Conservation (phyloP, 2,888 invertebrate genomes). For the Athrips mouffetella region DNA sequence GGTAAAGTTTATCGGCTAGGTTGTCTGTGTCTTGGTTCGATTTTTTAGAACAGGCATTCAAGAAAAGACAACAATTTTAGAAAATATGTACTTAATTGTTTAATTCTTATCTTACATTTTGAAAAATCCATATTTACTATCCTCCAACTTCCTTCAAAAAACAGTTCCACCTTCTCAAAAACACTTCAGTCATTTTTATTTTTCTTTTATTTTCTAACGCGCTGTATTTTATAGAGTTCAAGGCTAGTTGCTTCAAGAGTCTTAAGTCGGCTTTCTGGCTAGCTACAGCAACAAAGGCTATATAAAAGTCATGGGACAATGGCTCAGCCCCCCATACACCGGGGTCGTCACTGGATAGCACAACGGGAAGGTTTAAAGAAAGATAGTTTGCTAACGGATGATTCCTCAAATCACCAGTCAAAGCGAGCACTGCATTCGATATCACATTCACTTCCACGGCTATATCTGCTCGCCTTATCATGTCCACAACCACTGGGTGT, state of each 20-base stretch:
- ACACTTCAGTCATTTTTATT: constrained; percentile 35
- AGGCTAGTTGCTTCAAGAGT: constrained; percentile 84
- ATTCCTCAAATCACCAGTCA: constrained; percentile 85
- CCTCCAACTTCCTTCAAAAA: constrained; percentile 46
- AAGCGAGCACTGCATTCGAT: constrained; percentile 85
- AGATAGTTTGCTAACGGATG: constrained; percentile 84
- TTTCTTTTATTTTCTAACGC: constrained; percentile 54
- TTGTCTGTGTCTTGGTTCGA: no score
- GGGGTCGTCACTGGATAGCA: constrained; percentile 89
- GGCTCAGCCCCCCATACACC: constrained; percentile 87
- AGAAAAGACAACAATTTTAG: no score
- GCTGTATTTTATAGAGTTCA: constrained; percentile 86
- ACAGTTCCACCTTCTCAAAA: constrained; percentile 47
- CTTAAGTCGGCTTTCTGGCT: constrained; percentile 83
- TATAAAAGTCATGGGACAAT: constrained; percentile 87
- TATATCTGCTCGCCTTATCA: constrained; percentile 78
- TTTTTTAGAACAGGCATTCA: no score
- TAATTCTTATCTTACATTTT: no score
- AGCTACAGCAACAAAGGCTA: constrained; percentile 86
- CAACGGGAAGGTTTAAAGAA: constrained; percentile 83
- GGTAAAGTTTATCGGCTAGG: no score
- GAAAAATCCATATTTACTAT: no score
- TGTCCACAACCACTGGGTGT: constrained; percentile 81
- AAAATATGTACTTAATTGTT: no score
- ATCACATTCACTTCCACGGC: constrained; percentile 88